Evolutionary conservation across 1,140 invertebrate genomes (phyloP), one percentile per base, ranked within the genome.

Genomic region (Campoletis sonorensis): DNA sequence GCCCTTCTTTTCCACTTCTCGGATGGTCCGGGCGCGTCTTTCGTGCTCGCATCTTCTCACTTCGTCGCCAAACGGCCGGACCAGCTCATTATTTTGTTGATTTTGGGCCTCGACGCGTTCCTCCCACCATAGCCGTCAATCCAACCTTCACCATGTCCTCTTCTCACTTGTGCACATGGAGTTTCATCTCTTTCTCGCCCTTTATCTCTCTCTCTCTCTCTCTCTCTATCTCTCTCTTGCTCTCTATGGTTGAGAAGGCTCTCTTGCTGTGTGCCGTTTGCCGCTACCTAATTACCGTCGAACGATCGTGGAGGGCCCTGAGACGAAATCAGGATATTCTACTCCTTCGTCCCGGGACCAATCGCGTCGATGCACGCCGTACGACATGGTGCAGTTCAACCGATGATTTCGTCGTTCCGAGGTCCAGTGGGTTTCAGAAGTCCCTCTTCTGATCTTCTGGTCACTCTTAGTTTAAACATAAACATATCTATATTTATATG

Each of bases 71-170:
- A 87, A 86, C 86, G 86, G 84, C 83, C 81, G 61, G 83, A 79
- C 81, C 61, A 37, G 83, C 81, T 85, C 83, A 85, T 85, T 86
- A 88, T 89, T 89, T 89, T 87, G 81, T 87, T 84, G 85, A 87
- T 88, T 89, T 88, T 87, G 81, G 82, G 61, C 84, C 72, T 70
- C 80, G 76, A 80, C 79, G 79, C 18, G 54, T 26, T 71, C 76
- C 72, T 82, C 75, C 72, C 72, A 54, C 76, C 58, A 67, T 30
- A 30, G 76, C 54, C 76, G 76, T 78, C 76, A 78, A 78, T 78
- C 76, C 76, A 61, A 45, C 76, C 76, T 78, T 49, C 58, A 27
- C 54, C 33, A 68, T 61, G 33, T 49, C 33, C 49, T 26, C 8
- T 33, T 54, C 76, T 64, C 58, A 21, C 27, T 81, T 33, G 27